Percentiles rank a stretch among this genome's conserved stretches.
phyloP scores from a whole-genome alignment of 1,140 invertebrate genomes.

The Nebria ingens region DNA sequence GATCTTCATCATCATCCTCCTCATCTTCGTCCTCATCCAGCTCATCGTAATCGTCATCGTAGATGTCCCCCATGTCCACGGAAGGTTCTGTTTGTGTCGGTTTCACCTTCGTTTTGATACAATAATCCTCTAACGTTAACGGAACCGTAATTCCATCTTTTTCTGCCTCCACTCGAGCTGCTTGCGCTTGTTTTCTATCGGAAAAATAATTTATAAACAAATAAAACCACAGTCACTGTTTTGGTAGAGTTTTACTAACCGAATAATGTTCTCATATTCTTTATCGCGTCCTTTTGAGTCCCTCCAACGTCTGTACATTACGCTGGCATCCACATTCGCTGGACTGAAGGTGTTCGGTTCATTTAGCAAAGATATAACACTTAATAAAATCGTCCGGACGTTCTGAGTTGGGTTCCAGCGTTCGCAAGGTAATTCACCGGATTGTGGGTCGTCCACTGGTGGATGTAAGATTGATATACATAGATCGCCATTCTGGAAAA shows the following conservation, averaged over 20 bases:
- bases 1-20: constrained; percentile 66
- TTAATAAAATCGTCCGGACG: constrained; percentile 94
- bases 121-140: constrained; percentile 95
- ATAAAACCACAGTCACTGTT: background rate
- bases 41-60: constrained; percentile 83
- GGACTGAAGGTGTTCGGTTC: constrained; percentile 99
- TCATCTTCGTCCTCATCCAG: constrained; percentile 66
- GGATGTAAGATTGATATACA: constrained; percentile 99
- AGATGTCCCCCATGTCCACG: constrained; percentile 82
- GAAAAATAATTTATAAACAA: constrained; percentile 12
- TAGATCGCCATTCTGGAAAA: constrained; percentile 89
- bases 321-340: constrained; percentile 98
- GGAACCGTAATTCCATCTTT: constrained; percentile 95
- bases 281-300: constrained; percentile 97
- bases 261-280: constrained; percentile 99
- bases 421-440: constrained; percentile 96
- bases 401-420: constrained; percentile 99
- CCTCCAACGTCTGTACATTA: constrained; percentile 98
- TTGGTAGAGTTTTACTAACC: constrained; percentile 43
- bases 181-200: constrained; percentile 89
- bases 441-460: constrained; percentile 97
- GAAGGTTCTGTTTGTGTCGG: constrained; percentile 59
- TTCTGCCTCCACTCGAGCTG: constrained; percentile 88
- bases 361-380: constrained; percentile 96
- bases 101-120: constrained; percentile 81